Conservation (phyloP, 30 jellyfish, hydroid and myxozoan genomes). For the Hydractinia symbiolongicarpus region DNA sequence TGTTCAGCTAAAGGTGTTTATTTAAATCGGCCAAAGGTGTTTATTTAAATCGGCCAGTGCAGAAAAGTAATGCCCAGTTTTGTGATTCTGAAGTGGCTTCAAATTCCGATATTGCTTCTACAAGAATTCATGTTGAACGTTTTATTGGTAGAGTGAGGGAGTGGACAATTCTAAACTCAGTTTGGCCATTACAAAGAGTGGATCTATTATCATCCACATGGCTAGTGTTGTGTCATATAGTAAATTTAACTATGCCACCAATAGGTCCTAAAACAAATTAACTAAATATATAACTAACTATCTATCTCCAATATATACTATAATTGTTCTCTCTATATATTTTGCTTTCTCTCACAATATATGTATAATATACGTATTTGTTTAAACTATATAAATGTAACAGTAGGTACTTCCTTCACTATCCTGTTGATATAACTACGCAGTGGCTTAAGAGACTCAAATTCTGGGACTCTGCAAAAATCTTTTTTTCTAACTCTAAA, state of each 20-base stretch:
- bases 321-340: not conserved
- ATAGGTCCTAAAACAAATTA: conserved; percentile 24
- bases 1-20: conserved; percentile 32
- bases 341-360: not conserved
- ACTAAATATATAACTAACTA: not conserved
- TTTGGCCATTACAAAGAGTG: conserved; percentile 34
- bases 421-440: not conserved
- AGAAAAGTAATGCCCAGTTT: conserved; percentile 30
- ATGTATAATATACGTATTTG: not conserved
- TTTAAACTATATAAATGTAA: not conserved
- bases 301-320: not conserved
- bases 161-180: conserved; percentile 38
- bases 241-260: conserved; percentile 36
- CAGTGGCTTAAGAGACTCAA: not conserved
- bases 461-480: conserved; percentile 6
- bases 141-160: conserved; percentile 46
- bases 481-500: not conserved
- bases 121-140: conserved; percentile 41
- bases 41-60: conserved; percentile 20
- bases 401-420: not conserved
- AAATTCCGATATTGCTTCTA: conserved; percentile 37
- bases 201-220: conserved; percentile 31
- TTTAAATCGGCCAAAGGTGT: conserved; percentile 34
- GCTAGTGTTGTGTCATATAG: conserved; percentile 37
- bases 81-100: conserved; percentile 19